Base-by-base conservation (phyloP, 2,113 vertebrate species). In the Podiceps cristatus region DNA sequence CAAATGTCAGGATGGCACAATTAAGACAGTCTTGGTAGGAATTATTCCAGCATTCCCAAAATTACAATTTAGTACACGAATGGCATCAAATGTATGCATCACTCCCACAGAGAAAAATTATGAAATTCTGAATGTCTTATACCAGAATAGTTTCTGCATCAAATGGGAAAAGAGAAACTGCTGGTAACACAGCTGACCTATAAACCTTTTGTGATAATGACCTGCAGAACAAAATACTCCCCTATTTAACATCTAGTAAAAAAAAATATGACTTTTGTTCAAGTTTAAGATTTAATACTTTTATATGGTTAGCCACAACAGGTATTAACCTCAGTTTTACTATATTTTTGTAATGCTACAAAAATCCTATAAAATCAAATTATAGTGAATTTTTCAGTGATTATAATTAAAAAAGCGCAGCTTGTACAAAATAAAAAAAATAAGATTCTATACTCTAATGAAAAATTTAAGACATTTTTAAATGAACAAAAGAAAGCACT, bases 311-410 rank as follows among this genome's bases (percentile, higher is more conserved):
- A 98, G 98, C 98, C 97, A 98, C 98, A 98, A 98, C 98, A 98
- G 97, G 90, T 98, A 98, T 98, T 98, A 98, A 98, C 97, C 96
- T 96, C 96, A 96, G 95, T 93, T 97, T 95, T 98, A 98, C 98
- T 96, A 88, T 98, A 97, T 97, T 97, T 98, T 98, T 97, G 96
- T 98, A 98, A 98, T 97, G 97, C 97, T 98, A 98, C 97, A 98
- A 98, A 98, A 98, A 98, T 98, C 97, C 97, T 98, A 98, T 96
- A 98, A 98, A 98, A 98, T 97, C 98, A 98, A 98, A 98, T 98
- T 96, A 98, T 98, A 98, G 96, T 98, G 98, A 96, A 96, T 89
- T 97, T 97, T 91, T 98, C 98, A 97, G 96, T 98, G 98, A 98
- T 98, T 98, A 98, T 97, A 98, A 98, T 98, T 98, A 97, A 98